A percentile compares a stretch with the other conserved stretches of the same genome.
phyloP scores from a whole-genome alignment of 2,888 invertebrate species.

The Nineta flava region DNA sequence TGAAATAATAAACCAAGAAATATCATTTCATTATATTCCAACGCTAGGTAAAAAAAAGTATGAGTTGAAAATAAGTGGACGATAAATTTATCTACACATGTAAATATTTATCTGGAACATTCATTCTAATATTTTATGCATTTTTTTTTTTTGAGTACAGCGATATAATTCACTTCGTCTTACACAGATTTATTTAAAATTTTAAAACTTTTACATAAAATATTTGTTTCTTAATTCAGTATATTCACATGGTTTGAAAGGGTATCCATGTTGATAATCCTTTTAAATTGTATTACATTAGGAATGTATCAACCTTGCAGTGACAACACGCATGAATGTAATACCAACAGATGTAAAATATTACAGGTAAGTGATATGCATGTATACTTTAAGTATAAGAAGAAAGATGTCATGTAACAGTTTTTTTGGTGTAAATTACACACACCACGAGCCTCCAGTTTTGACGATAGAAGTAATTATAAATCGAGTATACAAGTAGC shows the following conservation, averaged over 20 bases:
- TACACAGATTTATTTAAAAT: not conserved
- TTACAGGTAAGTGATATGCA: constrained; percentile 52
- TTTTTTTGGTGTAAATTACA: not conserved
- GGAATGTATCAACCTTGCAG: constrained; percentile 99
- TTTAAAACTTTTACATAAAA: not conserved
- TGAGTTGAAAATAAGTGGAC: too few species aligned
- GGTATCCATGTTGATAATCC: constrained; percentile 93
- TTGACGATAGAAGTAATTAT: too few species aligned
- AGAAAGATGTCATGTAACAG: not conserved
- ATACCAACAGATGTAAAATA: constrained; percentile 77
- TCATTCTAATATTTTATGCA: not conserved
- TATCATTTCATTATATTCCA: not conserved
- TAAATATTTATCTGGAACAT: not conserved
- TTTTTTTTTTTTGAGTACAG: not conserved
- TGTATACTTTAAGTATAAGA: not conserved
- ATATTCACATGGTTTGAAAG: constrained; percentile 86
- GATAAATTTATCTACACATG: not conserved
- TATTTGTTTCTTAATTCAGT: constrained; percentile 42
- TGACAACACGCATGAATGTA: constrained; percentile 76
- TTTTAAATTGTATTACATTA: constrained; percentile 94
- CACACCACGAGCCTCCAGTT: too few species aligned
- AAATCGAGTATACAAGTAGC: not conserved
- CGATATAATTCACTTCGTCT: not conserved
- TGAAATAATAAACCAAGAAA: not conserved
- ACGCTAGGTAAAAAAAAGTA: not conserved